These are phyloP conservation scores for Australoheros facetus DNA, from an alignment of 2,797 vertebrate genomes.

Conservation along the genomic window DNA sequence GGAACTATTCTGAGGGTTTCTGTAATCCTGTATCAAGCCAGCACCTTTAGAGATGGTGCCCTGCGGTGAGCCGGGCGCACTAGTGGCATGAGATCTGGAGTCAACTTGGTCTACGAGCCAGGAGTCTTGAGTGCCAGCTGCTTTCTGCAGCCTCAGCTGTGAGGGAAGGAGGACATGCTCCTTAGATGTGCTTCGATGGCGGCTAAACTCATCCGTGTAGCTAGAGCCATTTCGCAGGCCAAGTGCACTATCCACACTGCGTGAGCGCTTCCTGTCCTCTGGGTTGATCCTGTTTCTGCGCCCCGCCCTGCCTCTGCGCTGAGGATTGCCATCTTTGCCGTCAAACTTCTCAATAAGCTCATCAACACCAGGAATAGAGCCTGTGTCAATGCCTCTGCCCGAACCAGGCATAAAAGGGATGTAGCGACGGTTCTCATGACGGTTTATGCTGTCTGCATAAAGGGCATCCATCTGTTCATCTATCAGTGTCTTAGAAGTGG, in stretches of 20 bases:
- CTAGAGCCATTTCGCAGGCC: slow-evolving; percentile 71
- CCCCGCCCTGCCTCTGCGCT: slow-evolving; percentile 88
- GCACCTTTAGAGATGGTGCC: slow-evolving; percentile 62
- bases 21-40: slow-evolving; percentile 63
- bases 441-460: slow-evolving; percentile 91
- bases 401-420: slow-evolving; percentile 95
- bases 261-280: slow-evolving; percentile 92
- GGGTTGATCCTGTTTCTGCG: slow-evolving; percentile 88
- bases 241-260: slow-evolving; percentile 90
- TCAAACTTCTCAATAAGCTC: slow-evolving; percentile 96
- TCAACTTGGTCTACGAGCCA: slow-evolving; percentile 63
- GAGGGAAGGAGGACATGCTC: slow-evolving; percentile 90
- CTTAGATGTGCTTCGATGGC: slow-evolving; percentile 82
- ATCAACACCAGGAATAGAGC: slow-evolving; percentile 89
- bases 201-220: slow-evolving; percentile 78
- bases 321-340: slow-evolving; percentile 79
- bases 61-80: slow-evolving; percentile 76
- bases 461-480: slow-evolving; percentile 91
- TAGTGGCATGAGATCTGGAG: slow-evolving; percentile 60
- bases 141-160: slow-evolving; percentile 82
- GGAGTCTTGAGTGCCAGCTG: slow-evolving; percentile 49
- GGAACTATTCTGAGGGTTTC: slow-evolving; percentile 53
- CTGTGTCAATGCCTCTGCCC: slow-evolving; percentile 94
- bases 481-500: slow-evolving; percentile 76
- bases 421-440: slow-evolving; percentile 94